phyloP scores from a whole-genome alignment of 2,888 invertebrate genomes.

The Eilema sororculum region DNA sequence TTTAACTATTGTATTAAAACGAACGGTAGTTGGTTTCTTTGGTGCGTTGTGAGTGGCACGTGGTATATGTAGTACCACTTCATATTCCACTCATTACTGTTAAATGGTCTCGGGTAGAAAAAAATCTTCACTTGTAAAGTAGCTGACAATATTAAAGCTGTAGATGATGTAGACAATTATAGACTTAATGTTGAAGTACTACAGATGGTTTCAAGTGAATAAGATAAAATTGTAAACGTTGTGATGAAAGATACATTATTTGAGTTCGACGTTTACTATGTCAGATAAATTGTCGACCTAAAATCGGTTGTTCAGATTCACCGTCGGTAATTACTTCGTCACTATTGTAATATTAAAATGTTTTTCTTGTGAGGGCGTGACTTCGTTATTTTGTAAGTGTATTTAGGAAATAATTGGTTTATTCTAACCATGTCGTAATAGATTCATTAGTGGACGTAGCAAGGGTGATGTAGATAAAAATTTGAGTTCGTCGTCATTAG shows the following conservation, averaged over 20 bases:
- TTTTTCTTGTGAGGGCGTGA: slow-evolving; percentile 58
- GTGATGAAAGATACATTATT: slow-evolving; percentile 80
- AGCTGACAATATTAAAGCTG: slow-evolving; percentile 51
- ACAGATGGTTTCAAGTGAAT: slow-evolving; percentile 34
- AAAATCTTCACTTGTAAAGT: slow-evolving; percentile 77
- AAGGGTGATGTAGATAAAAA: slow-evolving; percentile 19
- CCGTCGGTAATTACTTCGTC: slow-evolving; percentile 76
- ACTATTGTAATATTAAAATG: slow-evolving; percentile 71
- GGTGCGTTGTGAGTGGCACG: slow-evolving; percentile 79
- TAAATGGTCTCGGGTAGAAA: slow-evolving; percentile 82
- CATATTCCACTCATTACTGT: slow-evolving; percentile 84
- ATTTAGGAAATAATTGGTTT: slow-evolving; percentile 48
- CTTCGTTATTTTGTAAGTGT: slow-evolving; percentile 50
- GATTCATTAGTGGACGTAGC: slow-evolving; percentile 43
- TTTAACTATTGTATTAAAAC: slow-evolving; percentile 77
- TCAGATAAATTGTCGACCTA: slow-evolving; percentile 83
- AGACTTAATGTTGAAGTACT: slow-evolving; percentile 38
- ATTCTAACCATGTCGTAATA: slow-evolving; percentile 41
- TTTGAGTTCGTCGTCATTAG: slow-evolving; percentile 4
- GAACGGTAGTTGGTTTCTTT: slow-evolving; percentile 84
- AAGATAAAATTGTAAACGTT: slow-evolving; percentile 44
- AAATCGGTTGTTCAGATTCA: slow-evolving; percentile 81
- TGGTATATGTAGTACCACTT: slow-evolving; percentile 82
- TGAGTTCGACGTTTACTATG: slow-evolving; percentile 79
- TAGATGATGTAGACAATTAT: slow-evolving; percentile 32